Conservation (phyloP, 2,797 vertebrate species). For the Echiichthys vipera region DNA sequence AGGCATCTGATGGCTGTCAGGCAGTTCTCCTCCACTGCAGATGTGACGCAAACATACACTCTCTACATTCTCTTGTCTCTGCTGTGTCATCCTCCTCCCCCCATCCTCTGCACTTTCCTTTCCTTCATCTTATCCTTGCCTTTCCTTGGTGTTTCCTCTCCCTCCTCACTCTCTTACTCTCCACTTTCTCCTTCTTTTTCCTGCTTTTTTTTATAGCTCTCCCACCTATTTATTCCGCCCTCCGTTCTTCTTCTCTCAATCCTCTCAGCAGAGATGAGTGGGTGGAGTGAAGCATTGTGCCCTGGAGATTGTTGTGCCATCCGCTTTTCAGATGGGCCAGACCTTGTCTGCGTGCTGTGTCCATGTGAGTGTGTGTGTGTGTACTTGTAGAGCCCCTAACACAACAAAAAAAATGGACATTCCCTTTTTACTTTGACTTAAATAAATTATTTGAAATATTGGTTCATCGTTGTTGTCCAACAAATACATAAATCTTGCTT, state of each 20-base stretch:
- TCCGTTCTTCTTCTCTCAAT: constrained; percentile 48
- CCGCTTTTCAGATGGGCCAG: constrained; percentile 54
- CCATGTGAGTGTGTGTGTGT: constrained; percentile 18
- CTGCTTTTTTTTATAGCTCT: constrained; percentile 15
- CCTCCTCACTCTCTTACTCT: neutral
- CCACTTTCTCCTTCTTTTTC: constrained; percentile 1
- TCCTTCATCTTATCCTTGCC: constrained; percentile 29
- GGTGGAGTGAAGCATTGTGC: constrained; percentile 76
- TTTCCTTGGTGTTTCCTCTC: constrained; percentile 28
- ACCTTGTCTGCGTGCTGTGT: constrained; percentile 29
- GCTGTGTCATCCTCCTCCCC: constrained; percentile 56
- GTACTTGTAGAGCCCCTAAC: constrained; percentile 15
- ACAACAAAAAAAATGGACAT: constrained; percentile 52
- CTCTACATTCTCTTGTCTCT: constrained; percentile 48
- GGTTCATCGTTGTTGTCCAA: constrained; percentile 44
- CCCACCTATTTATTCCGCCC: constrained; percentile 38
- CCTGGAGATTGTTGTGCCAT: constrained; percentile 78
- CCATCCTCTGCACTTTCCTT: constrained; percentile 27
- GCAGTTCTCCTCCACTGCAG: constrained; percentile 79
- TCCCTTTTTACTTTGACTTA: constrained; percentile 42
- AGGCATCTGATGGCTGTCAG: constrained; percentile 76
- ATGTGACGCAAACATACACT: constrained; percentile 72
- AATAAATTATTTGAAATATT: constrained; percentile 62
- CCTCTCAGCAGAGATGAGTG: constrained; percentile 75
- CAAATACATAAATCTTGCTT: constrained; percentile 71